Conservation (phyloP, 2,797 vertebrate species). For the Halcyon chelicuti region DNA sequence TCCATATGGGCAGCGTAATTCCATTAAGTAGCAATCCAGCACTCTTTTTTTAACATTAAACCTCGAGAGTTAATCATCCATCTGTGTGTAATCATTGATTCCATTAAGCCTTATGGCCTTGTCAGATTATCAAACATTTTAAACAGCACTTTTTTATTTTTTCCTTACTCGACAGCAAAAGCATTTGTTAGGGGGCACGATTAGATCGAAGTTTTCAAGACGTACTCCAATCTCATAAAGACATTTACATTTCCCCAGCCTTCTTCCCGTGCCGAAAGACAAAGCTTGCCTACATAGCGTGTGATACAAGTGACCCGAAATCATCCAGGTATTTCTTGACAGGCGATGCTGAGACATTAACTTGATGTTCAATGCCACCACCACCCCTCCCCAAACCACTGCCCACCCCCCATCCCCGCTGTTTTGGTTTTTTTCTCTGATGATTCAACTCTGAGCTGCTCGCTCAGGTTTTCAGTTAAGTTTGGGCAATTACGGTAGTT, state of each 20-base stretch:
- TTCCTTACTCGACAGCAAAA: conserved; percentile 75
- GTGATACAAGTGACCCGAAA: not conserved
- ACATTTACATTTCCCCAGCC: not conserved
- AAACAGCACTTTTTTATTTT: conserved; percentile 74
- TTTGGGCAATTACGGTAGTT: not conserved
- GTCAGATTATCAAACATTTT: conserved; percentile 87
- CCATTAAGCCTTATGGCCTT: conserved; percentile 88
- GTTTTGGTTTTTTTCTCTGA: not conserved
- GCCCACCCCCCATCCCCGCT: no score
- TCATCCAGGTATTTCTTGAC: not conserved
- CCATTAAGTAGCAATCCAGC: conserved; percentile 85
- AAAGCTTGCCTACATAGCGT: not conserved
- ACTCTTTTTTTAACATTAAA: conserved; percentile 82
- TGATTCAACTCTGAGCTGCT: not conserved
- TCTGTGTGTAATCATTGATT: conserved; percentile 87
- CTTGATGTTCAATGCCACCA: not conserved
- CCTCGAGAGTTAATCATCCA: conserved; percentile 86
- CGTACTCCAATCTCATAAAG: not conserved
- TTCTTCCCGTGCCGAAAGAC: not conserved
- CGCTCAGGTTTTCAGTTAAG: not conserved
- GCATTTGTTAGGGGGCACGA: conserved; percentile 75
- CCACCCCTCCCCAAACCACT: rapidly evolving
- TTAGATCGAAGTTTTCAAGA: conserved; percentile 69
- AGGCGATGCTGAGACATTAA: not conserved
- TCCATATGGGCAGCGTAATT: conserved; percentile 87